phyloP scores from a whole-genome alignment of 2,113 vertebrate genomes.

The Nestor notabilis region DNA sequence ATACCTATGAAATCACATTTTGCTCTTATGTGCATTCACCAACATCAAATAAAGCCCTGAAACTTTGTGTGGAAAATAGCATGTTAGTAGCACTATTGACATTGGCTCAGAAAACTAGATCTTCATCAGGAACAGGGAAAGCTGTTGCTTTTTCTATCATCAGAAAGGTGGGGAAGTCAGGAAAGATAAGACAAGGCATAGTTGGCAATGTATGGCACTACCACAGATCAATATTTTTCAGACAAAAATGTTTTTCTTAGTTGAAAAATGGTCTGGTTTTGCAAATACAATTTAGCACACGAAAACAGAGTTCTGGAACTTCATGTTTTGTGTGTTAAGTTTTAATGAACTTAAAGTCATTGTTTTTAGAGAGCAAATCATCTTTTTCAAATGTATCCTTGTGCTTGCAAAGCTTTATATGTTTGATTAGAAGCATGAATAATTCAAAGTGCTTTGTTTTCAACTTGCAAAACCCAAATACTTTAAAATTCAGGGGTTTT shows the following conservation, averaged over 20 bases:
- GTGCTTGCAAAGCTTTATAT: background rate
- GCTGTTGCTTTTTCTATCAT: background rate
- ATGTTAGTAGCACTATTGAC: background rate
- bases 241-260: constrained; percentile 8
- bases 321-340: background rate
- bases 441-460: background rate
- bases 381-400: background rate
- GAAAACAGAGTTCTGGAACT: background rate
- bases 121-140: constrained; percentile 10
- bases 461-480: background rate
- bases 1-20: background rate
- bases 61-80: background rate
- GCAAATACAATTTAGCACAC: background rate
- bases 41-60: background rate
- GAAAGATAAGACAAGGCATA: constrained; percentile 30
- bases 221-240: constrained; percentile 35
- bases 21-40: rapidly evolving
- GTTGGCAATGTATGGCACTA: background rate
- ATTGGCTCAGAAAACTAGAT: constrained; percentile 17
- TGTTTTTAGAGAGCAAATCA: background rate
- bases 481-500: rapidly evolving
- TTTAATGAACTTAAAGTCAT: background rate
- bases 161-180: constrained; percentile 26
- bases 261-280: background rate
- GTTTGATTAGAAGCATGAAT: background rate